A percentile compares a stretch with the other conserved stretches of the same genome.
phyloP scores from a whole-genome alignment of 2,888 invertebrate genomes.

The Pyrochroa serraticornis region DNA sequence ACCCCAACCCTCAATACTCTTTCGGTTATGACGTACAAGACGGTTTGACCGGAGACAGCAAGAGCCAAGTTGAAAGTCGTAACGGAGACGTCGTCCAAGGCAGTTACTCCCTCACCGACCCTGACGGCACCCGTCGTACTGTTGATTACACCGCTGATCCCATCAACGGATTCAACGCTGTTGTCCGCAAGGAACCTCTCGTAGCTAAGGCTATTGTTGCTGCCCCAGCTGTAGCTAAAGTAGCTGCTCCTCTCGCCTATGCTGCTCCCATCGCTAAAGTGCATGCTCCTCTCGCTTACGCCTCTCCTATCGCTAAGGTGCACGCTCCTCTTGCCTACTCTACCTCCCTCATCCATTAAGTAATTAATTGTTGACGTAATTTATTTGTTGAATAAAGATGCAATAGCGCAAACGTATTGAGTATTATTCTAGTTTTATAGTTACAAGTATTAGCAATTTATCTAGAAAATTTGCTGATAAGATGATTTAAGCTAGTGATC shows the following conservation, averaged over 20 bases:
- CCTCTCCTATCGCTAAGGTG: constrained; percentile 23
- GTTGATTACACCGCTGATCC: constrained; percentile 67
- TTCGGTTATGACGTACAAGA: constrained; percentile 65
- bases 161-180: constrained; percentile 63
- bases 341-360: constrained; percentile 17
- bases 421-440: too few species aligned
- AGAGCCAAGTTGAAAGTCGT: constrained; percentile 68
- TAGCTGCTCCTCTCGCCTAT: constrained; percentile 33
- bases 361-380: constrained; percentile 8
- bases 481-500: too few species aligned
- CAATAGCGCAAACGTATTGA: too few species aligned
- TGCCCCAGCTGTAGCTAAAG: constrained; percentile 26
- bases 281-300: constrained; percentile 31
- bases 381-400: constrained; percentile 12
- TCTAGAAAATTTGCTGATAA: too few species aligned
- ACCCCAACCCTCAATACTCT: constrained; percentile 60
- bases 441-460: too few species aligned
- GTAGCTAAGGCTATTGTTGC: constrained; percentile 30
- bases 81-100: constrained; percentile 69
- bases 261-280: constrained; percentile 32
- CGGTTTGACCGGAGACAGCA: constrained; percentile 63
- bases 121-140: constrained; percentile 68
- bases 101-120: constrained; percentile 63
- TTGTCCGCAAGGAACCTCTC: constrained; percentile 59
- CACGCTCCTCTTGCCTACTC: constrained; percentile 33